phyloP scores from a whole-genome alignment of 2,113 vertebrate genomes.

The Climacteris rufus region DNA sequence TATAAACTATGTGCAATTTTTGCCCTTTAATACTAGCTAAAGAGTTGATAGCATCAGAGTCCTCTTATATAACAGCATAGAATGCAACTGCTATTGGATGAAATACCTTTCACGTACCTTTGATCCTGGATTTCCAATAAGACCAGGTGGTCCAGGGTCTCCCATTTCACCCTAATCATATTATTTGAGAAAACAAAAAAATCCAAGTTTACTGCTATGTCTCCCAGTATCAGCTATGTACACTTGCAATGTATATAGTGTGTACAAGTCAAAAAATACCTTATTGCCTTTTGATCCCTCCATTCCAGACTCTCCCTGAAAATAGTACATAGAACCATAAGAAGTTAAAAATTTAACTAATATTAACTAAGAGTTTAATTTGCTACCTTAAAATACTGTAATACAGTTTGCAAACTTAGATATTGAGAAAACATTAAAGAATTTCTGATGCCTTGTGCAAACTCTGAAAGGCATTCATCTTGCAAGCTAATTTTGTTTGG shows the following conservation, averaged over 20 bases:
- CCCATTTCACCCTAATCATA: slow-evolving; percentile 76
- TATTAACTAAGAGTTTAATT: neutral
- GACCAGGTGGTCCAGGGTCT: slow-evolving; percentile 78
- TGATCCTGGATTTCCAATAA: slow-evolving; percentile 80
- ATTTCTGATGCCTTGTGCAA: neutral
- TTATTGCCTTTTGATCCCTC: slow-evolving; percentile 81
- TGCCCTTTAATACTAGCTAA: neutral
- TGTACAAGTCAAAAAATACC: slow-evolving; percentile 65
- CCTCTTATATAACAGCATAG: neutral
- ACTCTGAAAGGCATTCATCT: neutral
- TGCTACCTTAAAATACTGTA: neutral
- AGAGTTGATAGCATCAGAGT: neutral
- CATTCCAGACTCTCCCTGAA: slow-evolving; percentile 81
- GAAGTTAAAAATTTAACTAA: neutral
- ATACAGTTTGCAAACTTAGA: neutral
- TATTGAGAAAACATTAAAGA: neutral
- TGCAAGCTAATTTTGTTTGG: neutral
- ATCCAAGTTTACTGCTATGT: neutral
- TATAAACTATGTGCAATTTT: neutral
- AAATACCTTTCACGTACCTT: slow-evolving; percentile 69
- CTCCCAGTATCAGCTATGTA: neutral
- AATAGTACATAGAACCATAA: neutral
- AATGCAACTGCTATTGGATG: neutral
- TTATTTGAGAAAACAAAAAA: neutral
- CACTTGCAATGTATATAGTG: rapidly evolving